These are phyloP conservation scores for Callosobruchus maculatus DNA, from an alignment of 2,888 invertebrate genomes.

Conservation along the genomic window DNA sequence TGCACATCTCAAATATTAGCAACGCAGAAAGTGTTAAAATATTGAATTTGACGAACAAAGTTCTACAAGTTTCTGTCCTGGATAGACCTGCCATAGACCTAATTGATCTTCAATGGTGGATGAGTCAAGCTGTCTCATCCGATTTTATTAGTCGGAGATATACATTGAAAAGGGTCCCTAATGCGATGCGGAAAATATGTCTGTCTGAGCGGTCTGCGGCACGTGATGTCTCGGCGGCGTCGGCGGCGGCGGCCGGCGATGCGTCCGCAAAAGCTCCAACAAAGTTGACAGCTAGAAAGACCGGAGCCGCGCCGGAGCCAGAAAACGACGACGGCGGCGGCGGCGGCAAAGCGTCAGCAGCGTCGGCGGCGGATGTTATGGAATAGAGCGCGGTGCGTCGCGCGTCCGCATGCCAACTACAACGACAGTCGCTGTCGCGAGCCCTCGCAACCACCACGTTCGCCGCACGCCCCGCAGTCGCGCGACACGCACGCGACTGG, in stretches of 20 bases:
- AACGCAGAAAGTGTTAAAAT: no score
- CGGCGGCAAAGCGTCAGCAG: not conserved
- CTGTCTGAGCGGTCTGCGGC: not conserved
- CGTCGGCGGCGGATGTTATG: not conserved
- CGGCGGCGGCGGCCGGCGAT: not conserved
- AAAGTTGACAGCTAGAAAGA: not conserved
- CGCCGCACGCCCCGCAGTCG: not conserved
- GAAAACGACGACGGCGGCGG: not conserved
- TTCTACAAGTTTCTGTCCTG: no score
- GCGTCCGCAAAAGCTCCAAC: not conserved
- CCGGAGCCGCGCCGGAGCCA: not conserved
- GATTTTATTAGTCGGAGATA: no score
- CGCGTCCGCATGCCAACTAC: not conserved
- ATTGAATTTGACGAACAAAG: no score
- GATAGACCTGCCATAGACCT: no score
- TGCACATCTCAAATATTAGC: no score
- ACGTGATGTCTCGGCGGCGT: not conserved
- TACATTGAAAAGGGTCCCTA: not conserved
- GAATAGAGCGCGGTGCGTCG: not conserved
- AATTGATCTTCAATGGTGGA: no score
- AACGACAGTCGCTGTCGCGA: not conserved
- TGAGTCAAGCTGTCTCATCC: no score
- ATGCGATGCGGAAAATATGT: not conserved
- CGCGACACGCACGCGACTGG: not conserved
- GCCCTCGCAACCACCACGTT: not conserved